Evolutionary conservation across 2,797 vertebrate species (phyloP).

Genomic region (Characodon lateralis): DNA sequence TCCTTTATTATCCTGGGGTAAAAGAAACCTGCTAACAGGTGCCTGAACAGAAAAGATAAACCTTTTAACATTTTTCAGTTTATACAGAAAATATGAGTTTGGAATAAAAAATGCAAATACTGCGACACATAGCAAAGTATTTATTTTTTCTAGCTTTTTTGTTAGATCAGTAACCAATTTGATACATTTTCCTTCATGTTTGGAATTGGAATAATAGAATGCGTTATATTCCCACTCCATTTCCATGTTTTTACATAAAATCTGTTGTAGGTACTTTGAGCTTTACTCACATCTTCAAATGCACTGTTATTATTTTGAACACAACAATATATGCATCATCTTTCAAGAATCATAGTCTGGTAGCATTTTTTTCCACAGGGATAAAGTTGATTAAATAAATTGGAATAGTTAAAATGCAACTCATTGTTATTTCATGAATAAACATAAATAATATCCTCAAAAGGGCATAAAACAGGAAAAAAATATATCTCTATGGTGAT

Average conservation of each 20-base stretch:
- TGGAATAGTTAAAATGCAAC: slow-evolving; percentile 71
- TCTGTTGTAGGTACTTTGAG: not conserved
- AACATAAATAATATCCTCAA: slow-evolving; percentile 73
- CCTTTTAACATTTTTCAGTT: not conserved
- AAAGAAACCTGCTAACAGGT: not conserved
- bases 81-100: not conserved
- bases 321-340: slow-evolving; percentile 35
- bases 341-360: slow-evolving; percentile 68
- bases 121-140: not conserved
- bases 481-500: slow-evolving; percentile 61
- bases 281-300: not conserved
- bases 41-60: not conserved
- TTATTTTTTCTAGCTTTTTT: not conserved
- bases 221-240: not conserved
- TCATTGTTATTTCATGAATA: slow-evolving; percentile 79
- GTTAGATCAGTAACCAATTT: not conserved
- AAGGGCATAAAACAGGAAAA: slow-evolving; percentile 61
- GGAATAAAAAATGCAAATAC: not conserved
- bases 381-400: slow-evolving; percentile 77
- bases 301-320: not conserved
- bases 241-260: not conserved
- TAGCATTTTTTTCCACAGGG: slow-evolving; percentile 61
- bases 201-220: not conserved
- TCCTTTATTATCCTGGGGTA: not conserved
- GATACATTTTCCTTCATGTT: not conserved